phyloP scores from a whole-genome alignment of 1,140 invertebrate genomes.

The Belonocnema kinseyi region DNA sequence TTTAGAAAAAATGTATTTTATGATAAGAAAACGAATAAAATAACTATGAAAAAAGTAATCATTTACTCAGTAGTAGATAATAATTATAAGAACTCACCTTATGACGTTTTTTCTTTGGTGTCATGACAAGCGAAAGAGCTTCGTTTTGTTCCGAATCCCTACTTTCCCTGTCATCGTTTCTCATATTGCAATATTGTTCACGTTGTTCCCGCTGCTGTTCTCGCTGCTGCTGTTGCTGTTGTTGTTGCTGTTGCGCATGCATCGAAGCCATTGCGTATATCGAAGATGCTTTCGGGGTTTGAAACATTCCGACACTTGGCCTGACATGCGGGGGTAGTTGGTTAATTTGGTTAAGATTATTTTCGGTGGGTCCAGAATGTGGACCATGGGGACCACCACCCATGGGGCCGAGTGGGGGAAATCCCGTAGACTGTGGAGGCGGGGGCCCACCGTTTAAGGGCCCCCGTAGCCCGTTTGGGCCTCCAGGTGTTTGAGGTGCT shows the following conservation, averaged over 20 bases:
- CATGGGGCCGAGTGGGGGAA: constrained; percentile 68
- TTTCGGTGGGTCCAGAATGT: constrained; percentile 74
- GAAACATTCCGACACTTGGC: constrained; percentile 84
- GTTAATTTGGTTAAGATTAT: constrained; percentile 79
- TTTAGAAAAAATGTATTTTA: no score
- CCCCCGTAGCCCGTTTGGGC: constrained; percentile 72
- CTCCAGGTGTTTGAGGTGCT: constrained; percentile 69
- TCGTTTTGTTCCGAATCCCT: constrained; percentile 92
- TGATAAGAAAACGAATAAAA: no score
- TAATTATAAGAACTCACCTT: constrained; percentile 79
- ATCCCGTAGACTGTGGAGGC: constrained; percentile 74
- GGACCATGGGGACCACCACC: constrained; percentile 65
- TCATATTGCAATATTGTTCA: constrained; percentile 81
- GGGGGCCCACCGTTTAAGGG: constrained; percentile 74
- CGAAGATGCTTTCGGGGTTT: constrained; percentile 85
- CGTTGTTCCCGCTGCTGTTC: constrained; percentile 75
- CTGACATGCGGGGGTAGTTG: constrained; percentile 82
- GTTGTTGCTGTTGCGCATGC: constrained; percentile 81
- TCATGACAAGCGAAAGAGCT: constrained; percentile 93
- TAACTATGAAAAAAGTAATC: no score
- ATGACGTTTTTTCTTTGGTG: constrained; percentile 96
- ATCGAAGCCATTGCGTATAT: constrained; percentile 73
- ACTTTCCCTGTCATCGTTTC: constrained; percentile 78
- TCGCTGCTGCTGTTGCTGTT: constrained; percentile 75
- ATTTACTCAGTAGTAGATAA: background rate